Percentiles rank a stretch among this genome's conserved stretches.
Conservation (phyloP, 2,888 invertebrate species). For the Synanthedon andrenaeformis region DNA sequence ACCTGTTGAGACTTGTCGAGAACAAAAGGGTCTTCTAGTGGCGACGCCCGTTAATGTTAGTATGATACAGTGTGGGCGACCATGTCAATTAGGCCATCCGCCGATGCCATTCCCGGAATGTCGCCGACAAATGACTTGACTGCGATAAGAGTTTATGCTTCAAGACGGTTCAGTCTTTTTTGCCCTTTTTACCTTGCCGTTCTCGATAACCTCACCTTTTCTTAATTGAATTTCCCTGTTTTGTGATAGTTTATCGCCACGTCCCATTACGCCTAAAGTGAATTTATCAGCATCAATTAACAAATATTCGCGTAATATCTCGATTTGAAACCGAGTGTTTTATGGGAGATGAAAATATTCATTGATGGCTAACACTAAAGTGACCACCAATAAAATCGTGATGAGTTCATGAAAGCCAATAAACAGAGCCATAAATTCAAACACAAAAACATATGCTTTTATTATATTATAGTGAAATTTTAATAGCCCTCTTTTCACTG, state of each 20-base stretch:
- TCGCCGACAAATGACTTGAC: constrained; percentile 57
- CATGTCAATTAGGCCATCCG: constrained; percentile 68
- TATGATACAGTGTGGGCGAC: constrained; percentile 65
- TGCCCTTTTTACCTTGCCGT: constrained; percentile 41
- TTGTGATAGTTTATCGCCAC: constrained; percentile 45
- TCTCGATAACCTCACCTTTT: constrained; percentile 54
- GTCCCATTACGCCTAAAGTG: constrained; percentile 44
- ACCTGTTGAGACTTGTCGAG: constrained; percentile 48
- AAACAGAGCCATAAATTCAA: constrained; percentile 23
- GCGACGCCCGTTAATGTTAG: constrained; percentile 53
- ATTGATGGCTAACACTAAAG: constrained; percentile 12
- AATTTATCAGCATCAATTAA: constrained; percentile 44
- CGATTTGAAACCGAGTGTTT: constrained; percentile 2
- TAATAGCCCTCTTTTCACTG: constrained; percentile 5
- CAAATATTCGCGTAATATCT: constrained; percentile 18
- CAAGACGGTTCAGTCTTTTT: constrained; percentile 41
- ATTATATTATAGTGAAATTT: constrained; percentile 7
- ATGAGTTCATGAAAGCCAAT: constrained; percentile 21
- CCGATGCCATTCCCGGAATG: constrained; percentile 66
- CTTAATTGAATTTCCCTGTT: constrained; percentile 66
- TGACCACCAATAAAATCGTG: constrained; percentile 19
- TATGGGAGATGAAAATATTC: constrained; percentile 19
- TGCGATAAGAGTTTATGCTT: constrained; percentile 48
- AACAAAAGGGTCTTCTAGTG: constrained; percentile 62
- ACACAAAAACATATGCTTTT: constrained; percentile 9